A percentile compares a stretch with the other conserved stretches of the same genome.
These are phyloP conservation scores for Spisula subtruncata DNA, from an alignment of 2,888 invertebrate species.

Conservation along the genomic window DNA sequence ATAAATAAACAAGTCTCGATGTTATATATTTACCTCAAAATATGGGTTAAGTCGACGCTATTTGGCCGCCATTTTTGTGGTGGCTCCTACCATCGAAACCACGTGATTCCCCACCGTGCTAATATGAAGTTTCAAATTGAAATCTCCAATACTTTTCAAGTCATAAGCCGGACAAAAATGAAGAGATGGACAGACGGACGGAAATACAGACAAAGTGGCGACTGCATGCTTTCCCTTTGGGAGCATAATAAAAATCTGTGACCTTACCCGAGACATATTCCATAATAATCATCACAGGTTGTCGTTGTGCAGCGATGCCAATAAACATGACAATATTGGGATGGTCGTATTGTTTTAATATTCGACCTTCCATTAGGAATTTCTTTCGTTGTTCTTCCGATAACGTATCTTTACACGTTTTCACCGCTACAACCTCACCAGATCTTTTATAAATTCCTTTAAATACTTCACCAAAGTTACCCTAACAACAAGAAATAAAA, in stretches of 20 bases:
- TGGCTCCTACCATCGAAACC: too few relatives aligned
- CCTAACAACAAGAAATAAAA: conserved; percentile 90
- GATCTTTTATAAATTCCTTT: conserved; percentile 93
- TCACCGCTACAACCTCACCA: conserved; percentile 95
- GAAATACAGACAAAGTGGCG: too few relatives aligned
- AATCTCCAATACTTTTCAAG: too few relatives aligned
- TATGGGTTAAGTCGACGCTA: too few relatives aligned
- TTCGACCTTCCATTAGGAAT: conserved; percentile 97
- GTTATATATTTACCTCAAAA: too few relatives aligned
- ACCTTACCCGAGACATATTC: conserved; percentile 91
- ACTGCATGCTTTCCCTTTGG: too few relatives aligned
- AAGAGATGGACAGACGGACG: background rate
- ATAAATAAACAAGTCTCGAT: too few relatives aligned
- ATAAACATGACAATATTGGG: conserved; percentile 98
- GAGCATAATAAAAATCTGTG: too few relatives aligned
- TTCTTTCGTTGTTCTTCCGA: conserved; percentile 97
- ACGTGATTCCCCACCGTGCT: too few relatives aligned
- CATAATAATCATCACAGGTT: conserved; percentile 99
- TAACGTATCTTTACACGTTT: conserved; percentile 97
- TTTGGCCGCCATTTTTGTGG: too few relatives aligned
- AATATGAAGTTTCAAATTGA: too few relatives aligned
- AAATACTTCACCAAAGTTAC: conserved; percentile 99
- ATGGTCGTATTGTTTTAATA: conserved; percentile 98
- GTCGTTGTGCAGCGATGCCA: conserved; percentile 98
- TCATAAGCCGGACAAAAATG: too few relatives aligned